These are phyloP conservation scores for Palaemon carinicauda DNA, from an alignment of 1,140 invertebrate species.

Conservation along the genomic window DNA sequence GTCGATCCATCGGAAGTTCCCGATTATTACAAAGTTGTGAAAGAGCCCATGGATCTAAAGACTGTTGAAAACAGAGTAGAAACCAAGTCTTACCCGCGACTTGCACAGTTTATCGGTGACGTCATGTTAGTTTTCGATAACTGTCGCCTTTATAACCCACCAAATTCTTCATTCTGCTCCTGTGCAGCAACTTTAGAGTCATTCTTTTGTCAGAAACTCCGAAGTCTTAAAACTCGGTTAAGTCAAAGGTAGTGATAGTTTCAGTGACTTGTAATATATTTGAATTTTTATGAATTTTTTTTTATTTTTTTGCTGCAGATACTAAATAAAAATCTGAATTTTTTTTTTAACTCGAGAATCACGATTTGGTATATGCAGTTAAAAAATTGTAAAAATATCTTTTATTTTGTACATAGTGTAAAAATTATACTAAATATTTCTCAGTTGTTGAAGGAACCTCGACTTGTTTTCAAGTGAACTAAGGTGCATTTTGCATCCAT, in stretches of 20 bases:
- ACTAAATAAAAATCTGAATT: too few species aligned
- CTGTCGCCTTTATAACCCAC: slow-evolving; percentile 95
- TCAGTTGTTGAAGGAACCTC: too few species aligned
- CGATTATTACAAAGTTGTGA: slow-evolving; percentile 97
- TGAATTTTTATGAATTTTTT: not conserved
- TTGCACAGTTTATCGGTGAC: slow-evolving; percentile 95
- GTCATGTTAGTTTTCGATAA: slow-evolving; percentile 99
- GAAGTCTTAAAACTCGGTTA: slow-evolving; percentile 63
- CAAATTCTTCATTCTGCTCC: slow-evolving; percentile 93
- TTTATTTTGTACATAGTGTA: too few species aligned
- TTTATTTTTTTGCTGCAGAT: too few species aligned
- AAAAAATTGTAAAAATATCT: too few species aligned
- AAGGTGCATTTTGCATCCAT: too few species aligned
- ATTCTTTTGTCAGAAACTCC: slow-evolving; percentile 83
- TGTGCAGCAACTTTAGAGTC: slow-evolving; percentile 93
- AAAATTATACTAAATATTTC: too few species aligned
- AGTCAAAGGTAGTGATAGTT: slow-evolving; percentile 14
- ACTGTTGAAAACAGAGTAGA: slow-evolving; percentile 90
- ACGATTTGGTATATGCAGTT: too few species aligned
- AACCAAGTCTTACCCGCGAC: slow-evolving; percentile 81
- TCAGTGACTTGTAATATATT: not conserved
- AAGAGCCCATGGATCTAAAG: slow-evolving; percentile 97
- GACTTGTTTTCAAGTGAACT: too few species aligned
- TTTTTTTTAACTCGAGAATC: too few species aligned
- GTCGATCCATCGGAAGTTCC: slow-evolving; percentile 94